These are phyloP conservation scores for Cettia cetti DNA, from an alignment of 2,113 vertebrate species.

Conservation along the genomic window DNA sequence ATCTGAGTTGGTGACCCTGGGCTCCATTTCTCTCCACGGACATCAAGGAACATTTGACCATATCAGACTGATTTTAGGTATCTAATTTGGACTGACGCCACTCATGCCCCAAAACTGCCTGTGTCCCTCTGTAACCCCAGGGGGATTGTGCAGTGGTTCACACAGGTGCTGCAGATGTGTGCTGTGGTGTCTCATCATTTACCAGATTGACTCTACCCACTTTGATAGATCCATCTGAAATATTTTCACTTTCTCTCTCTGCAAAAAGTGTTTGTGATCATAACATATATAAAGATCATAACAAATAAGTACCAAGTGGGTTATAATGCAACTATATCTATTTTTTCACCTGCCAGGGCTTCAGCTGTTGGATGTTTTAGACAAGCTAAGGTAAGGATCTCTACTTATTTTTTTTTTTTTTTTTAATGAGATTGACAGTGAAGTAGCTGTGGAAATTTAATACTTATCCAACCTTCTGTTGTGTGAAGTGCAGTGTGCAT, in stretches of 20 bases:
- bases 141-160: neutral
- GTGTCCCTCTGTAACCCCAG: neutral
- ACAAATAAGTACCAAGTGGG: neutral
- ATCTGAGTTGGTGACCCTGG: neutral
- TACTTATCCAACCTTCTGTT: neutral
- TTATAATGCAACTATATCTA: neutral
- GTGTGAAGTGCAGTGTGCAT: neutral
- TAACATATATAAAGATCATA: neutral
- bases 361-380: conserved; percentile 88
- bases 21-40: neutral
- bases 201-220: neutral
- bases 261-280: neutral
- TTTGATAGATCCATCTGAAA: neutral
- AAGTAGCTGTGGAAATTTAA: neutral
- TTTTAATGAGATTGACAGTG: neutral
- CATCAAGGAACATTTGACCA: neutral
- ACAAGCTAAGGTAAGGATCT: conserved; percentile 86
- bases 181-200: neutral
- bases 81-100: neutral
- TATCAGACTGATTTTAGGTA: neutral
- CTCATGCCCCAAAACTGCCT: neutral
- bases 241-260: neutral
- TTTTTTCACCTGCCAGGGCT: conserved; percentile 77
- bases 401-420: neutral
- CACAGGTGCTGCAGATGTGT: neutral